Base-by-base conservation (phyloP, 2,797 vertebrate genomes). In the Ctenopoma kingsleyae region DNA sequence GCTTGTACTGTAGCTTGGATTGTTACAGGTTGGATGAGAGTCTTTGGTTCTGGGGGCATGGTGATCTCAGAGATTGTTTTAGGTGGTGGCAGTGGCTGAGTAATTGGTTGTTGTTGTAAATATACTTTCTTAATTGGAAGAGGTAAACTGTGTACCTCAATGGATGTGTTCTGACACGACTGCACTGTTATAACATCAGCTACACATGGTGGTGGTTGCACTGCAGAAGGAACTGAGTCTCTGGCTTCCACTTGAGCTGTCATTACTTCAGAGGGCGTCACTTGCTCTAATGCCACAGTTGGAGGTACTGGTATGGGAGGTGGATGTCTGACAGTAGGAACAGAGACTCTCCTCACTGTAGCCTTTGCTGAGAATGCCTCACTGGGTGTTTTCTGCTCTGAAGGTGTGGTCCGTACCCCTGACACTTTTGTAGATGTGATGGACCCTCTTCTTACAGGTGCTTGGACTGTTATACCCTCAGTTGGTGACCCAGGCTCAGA, bases 401-500 rank as follows among this genome's bases (percentile, higher is more conserved):
- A 86, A 38, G 91, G 56, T 73, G 87, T 81, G 52, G 78, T 90
- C 44, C 77, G 85, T 89, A 94, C 60, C 15, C 90, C 91, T 83
- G 92, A 72, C 88, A 95, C 84, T 86, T 94, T 84, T 82, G 82
- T 76, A 91, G 89, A 87, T 68, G 93, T 87, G 35, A 93, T 86
- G n/a, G 92, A 94, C 9, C 91, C 87, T 86, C 83, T 85, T 81
- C 91, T 92, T 20, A 93, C 63, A 53, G 93, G 93, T 67, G 94
- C 94, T 66, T 94, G 93, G 38, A 94, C 93, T 77, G 93, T 95
- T 82, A 94, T 92, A 15, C 80, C 62, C 40, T 95, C 93, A 51
- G 93, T 92, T 85, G 94, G 97, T 84, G 97, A 98, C 50, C 97
- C 95, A 77, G 97, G 96, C 83, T 99, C 97, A 83, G 97, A 99